These are phyloP conservation scores for Cebuella pygmaea DNA, from an alignment of 2,797 vertebrate genomes.

Conservation along the genomic window DNA sequence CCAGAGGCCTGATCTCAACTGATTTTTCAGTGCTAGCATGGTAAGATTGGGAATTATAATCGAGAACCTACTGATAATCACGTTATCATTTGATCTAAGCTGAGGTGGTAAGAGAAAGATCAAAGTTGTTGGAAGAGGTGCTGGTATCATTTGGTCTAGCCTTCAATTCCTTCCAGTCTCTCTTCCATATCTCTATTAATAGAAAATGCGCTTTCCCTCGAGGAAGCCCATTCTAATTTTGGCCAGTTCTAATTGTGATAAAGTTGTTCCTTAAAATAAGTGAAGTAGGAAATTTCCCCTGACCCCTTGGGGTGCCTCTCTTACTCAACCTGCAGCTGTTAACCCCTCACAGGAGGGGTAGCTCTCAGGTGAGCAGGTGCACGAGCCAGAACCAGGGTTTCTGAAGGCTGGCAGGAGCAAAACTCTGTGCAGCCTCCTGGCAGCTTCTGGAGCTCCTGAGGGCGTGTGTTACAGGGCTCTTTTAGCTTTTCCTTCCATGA, in stretches of 20 bases:
- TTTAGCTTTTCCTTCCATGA: background rate
- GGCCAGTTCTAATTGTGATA: slow-evolving; percentile 5
- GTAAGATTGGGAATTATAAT: background rate
- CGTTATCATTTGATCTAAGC: background rate
- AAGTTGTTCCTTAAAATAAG: slow-evolving; percentile 20
- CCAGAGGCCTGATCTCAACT: slow-evolving; percentile 1
- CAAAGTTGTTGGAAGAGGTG: background rate
- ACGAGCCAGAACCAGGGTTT: background rate
- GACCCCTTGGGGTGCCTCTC: background rate
- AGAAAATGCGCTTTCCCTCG: background rate
- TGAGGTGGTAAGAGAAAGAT: background rate
- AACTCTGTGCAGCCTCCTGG: background rate
- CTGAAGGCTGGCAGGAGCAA: background rate
- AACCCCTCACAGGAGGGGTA: background rate
- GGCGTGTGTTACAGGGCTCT: background rate
- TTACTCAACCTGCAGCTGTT: background rate
- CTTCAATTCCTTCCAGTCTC: background rate
- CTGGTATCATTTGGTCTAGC: background rate
- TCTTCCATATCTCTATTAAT: background rate
- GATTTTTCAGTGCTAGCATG: background rate
- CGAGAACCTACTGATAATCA: background rate
- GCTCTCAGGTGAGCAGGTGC: background rate
- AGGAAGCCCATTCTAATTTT: background rate
- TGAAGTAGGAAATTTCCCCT: background rate
- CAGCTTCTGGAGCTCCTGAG: background rate